These are phyloP conservation scores for Brachionus plicatilis DNA, from an alignment of 1,140 invertebrate species.

Conservation along the genomic window DNA sequence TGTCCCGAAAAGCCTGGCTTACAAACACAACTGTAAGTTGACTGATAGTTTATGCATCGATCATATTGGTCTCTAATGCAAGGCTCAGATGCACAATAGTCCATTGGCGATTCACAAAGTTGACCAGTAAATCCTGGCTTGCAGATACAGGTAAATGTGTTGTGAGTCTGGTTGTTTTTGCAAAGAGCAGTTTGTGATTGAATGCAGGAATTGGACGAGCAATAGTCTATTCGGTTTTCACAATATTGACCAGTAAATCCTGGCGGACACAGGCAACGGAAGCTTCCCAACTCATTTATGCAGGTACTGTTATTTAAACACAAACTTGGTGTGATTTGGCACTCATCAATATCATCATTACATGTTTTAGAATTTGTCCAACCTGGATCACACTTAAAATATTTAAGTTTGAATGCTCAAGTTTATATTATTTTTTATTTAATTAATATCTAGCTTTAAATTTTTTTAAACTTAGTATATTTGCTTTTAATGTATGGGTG, in stretches of 20 bases:
- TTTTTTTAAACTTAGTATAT: background rate
- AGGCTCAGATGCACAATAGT: slow-evolving; percentile 41
- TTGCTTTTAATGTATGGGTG: no score
- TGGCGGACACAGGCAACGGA: slow-evolving; percentile 41
- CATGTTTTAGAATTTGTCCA: slow-evolving; percentile 36
- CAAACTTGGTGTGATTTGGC: background rate
- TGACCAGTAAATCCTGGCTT: slow-evolving; percentile 41
- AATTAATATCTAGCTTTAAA: background rate
- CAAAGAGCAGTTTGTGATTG: background rate
- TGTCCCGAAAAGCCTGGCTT: slow-evolving; percentile 41
- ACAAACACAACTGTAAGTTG: slow-evolving; percentile 56
- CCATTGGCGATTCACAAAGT: slow-evolving; percentile 44
- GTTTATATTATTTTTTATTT: background rate
- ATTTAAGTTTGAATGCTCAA: background rate
- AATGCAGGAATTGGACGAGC: slow-evolving; percentile 66
- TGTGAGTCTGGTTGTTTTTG: background rate
- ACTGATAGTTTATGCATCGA: slow-evolving; percentile 77
- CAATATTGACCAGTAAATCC: slow-evolving; percentile 61
- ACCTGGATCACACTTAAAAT: slow-evolving; percentile 39
- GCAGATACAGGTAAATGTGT: slow-evolving; percentile 41
- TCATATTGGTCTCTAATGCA: slow-evolving; percentile 62
- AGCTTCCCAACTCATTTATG: slow-evolving; percentile 49
- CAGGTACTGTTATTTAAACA: slow-evolving; percentile 45
- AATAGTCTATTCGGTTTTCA: slow-evolving; percentile 71
- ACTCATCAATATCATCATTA: slow-evolving; percentile 39